Evolutionary conservation across 2,888 invertebrate species (phyloP), one percentile per base, ranked within the genome.

Genomic region (Zele albiditarsus): DNA sequence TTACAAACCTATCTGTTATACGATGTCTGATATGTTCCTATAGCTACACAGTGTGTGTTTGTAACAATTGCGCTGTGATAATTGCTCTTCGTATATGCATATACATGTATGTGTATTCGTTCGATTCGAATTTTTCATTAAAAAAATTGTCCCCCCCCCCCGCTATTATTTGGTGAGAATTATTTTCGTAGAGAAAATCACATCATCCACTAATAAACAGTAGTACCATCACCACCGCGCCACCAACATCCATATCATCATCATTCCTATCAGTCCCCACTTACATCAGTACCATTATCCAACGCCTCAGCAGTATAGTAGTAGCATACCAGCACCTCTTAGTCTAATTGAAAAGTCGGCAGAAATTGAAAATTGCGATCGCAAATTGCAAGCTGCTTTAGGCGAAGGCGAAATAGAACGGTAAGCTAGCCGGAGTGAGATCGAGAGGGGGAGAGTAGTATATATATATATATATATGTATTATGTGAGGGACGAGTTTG

Each of bases 321-420:
- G 75, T 75, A 73, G 79, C 76, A 81, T 80, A 82, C 79, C 85
- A 81, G 86, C 87, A 85, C 89, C 89, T 88, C 88, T 89, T 89
- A 89, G 89, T 88, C 89, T 89, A 89, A 89, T 89, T 89, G 89
- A 89, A 88, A 89, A 88, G 88, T 88, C 88, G 88, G 86, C 86
- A 85, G 87, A 88, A 89, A 89, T 89, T 89, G 89, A 89, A 89
- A 89, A 89, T 89, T 88, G 89, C 86, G 88, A 89, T 89, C 88
- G 87, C 88, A 87, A 88, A 88, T 88, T 88, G 88, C 88, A 85
- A 87, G 89, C 88, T 88, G 88, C 88, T 88, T 88, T 87, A 86
- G 84, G 82, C 84, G 81, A 82, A 84, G 81, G 81, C 84, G 78
- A 81, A 72, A 77, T 74, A 33, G 33, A 38, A 14, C 23, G 14